Percentiles rank a stretch among this genome's conserved stretches.
Evolutionary conservation across 2,797 vertebrate genomes (phyloP).

Genomic region (Eutrigla gurnardus): DNA sequence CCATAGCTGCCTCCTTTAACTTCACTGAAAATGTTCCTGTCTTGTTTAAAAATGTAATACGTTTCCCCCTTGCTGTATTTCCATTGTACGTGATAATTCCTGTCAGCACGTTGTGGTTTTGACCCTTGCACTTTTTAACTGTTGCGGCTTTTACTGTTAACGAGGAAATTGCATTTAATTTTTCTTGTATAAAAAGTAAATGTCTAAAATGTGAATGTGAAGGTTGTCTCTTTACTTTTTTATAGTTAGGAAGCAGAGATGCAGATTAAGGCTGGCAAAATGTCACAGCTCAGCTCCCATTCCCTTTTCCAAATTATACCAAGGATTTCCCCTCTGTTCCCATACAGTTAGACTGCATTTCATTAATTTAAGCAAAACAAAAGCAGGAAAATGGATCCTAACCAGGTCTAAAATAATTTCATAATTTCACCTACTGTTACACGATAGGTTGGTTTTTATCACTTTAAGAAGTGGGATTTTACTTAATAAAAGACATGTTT

Average conservation of each 20-base stretch:
- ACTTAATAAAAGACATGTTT: not conserved
- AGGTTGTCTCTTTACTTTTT: constrained; percentile 24
- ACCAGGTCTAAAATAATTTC: not conserved
- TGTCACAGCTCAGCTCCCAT: constrained; percentile 32
- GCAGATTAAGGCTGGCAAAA: constrained; percentile 11
- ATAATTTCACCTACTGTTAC: not conserved
- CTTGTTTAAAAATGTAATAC: constrained; percentile 24
- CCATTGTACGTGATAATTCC: constrained; percentile 11
- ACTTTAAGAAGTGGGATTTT: not conserved
- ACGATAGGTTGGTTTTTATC: not conserved
- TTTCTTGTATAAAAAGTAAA: constrained; percentile 25
- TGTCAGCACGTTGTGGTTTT: constrained; percentile 15
- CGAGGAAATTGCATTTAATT: constrained; percentile 45
- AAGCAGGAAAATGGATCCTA: not conserved
- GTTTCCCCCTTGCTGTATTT: not conserved
- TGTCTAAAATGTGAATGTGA: constrained; percentile 34
- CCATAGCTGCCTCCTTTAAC: constrained; percentile 14
- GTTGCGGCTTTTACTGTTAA: constrained; percentile 17
- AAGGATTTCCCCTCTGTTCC: constrained; percentile 20
- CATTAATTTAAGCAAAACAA: constrained; percentile 4
- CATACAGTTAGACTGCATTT: not conserved
- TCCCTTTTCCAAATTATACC: constrained; percentile 12
- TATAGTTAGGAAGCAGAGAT: constrained; percentile 3
- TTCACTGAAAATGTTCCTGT: constrained; percentile 16
- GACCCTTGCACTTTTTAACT: constrained; percentile 28